phyloP scores from a whole-genome alignment of 2,113 vertebrate genomes.

The Rafetus swinhoei region DNA sequence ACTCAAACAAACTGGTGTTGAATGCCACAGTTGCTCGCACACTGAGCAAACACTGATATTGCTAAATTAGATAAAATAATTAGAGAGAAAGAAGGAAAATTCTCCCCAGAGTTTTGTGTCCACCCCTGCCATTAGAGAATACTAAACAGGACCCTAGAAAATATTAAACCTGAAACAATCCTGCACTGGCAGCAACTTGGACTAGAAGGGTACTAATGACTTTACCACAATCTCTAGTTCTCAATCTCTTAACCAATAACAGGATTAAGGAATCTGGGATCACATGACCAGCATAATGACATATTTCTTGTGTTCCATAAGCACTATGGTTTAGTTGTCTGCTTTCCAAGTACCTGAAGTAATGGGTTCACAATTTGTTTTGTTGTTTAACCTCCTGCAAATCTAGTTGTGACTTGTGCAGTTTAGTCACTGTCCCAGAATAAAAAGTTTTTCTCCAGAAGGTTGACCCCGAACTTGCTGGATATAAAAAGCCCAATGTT shows the following conservation, averaged over 20 bases:
- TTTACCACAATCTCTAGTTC: background rate
- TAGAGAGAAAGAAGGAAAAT: background rate
- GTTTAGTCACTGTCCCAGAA: conserved; percentile 1
- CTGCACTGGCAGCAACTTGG: background rate
- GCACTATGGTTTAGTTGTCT: background rate
- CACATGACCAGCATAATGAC: background rate
- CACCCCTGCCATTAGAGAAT: fast-evolving
- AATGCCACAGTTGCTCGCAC: background rate
- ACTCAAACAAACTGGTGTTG: background rate
- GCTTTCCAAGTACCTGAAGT: background rate
- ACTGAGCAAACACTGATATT: background rate
- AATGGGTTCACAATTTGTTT: background rate
- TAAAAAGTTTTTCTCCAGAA: background rate
- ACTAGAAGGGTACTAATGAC: background rate
- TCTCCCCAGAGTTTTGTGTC: background rate
- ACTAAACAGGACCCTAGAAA: background rate
- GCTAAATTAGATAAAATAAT: background rate
- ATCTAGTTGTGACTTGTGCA: background rate
- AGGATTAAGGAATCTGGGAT: background rate
- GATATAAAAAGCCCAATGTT: conserved; percentile 14
- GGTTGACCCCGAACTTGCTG: conserved; percentile 17
- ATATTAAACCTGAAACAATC: background rate
- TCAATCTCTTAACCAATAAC: background rate
- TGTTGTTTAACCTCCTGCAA: background rate
- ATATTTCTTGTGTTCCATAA: fast-evolving